Evolutionary conservation across 2,888 invertebrate species (phyloP), one percentile per base, ranked within the genome.

Genomic region (Stenotaenia linearis): DNA sequence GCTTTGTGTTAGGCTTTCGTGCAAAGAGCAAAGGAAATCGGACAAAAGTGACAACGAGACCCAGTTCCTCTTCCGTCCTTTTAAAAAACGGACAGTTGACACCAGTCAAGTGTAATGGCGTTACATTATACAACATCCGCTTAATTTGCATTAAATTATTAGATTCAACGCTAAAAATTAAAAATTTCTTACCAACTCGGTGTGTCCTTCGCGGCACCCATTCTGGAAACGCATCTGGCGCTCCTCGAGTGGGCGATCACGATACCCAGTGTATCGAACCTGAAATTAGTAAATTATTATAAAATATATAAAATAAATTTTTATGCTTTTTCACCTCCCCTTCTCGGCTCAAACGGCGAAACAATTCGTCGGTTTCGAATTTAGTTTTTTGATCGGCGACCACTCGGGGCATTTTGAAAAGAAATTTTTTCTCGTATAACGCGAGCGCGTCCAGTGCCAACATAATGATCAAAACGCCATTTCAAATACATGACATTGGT

Each of bases 321-420:
- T 56, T n/a, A n/a, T n/a, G n/a, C n/a, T n/a, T n/a, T 56, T 86
- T 84, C 83, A 96, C 97, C 93, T 98, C 97, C 85, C 95, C 95
- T 87, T 97, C 97, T 78, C 97, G 90, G 86, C 96, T 95, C 79
- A 98, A 89, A 85, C 96, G 90, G 86, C 96, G 91, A 86, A 98
- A 98, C 77, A 97, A 90, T 87, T 98, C 98, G 85, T 98, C 97
- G 80, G 95, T 95, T 87, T 98, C 97, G 86, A 98, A 98, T 88
- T 97, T 97, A 37, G 92, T 91, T 87, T 97, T 96, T 87, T 98
- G 98, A 86, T 98, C 97, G 1, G 97, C 96, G 81, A 98, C 97
- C 79, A 98, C 97, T 81, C 96, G 90, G 0, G 98, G 98, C 97
- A 98, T 97, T 89, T 95, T 96, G 88, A 96, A 95, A 84, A 95